phyloP scores from a whole-genome alignment of 2,797 vertebrate species.

The Gymnothorax javanicus region DNA sequence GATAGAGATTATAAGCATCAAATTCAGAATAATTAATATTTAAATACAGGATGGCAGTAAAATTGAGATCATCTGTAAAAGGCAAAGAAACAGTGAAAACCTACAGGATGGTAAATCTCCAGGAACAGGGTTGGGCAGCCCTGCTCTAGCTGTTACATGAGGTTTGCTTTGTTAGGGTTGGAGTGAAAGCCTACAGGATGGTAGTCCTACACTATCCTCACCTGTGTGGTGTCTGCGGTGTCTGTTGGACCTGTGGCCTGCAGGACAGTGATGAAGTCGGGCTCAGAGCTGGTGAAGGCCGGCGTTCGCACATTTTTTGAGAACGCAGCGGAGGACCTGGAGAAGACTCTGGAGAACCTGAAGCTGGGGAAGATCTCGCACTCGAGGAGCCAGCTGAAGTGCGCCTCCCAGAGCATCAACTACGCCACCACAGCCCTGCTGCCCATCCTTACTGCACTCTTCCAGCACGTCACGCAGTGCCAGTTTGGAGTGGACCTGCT shows the following conservation, averaged over 20 bases:
- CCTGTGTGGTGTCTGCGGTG: background rate
- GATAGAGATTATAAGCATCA: no score
- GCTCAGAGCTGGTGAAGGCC: slow-evolving; percentile 89
- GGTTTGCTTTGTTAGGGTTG: no score
- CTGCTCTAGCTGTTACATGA: no score
- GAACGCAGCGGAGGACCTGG: slow-evolving; percentile 94
- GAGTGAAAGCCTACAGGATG: no score
- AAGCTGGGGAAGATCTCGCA: slow-evolving; percentile 97
- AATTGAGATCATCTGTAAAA: no score
- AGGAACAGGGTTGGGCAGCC: no score
- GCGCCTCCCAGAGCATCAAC: slow-evolving; percentile 98
- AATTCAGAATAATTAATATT: no score
- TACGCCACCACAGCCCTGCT: slow-evolving; percentile 94
- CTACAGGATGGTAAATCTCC: no score
- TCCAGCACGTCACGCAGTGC: slow-evolving; percentile 93
- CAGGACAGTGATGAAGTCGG: slow-evolving; percentile 98
- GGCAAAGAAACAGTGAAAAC: no score
- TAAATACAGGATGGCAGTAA: no score
- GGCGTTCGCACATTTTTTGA: slow-evolving; percentile 94
- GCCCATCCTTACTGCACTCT: slow-evolving; percentile 93
- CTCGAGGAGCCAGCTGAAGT: slow-evolving; percentile 96
- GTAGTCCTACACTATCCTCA: background rate
- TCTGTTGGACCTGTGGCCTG: background rate
- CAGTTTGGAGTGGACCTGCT: slow-evolving; percentile 93
- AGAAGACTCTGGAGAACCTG: slow-evolving; percentile 93